These are phyloP conservation scores for Rhea pennata DNA, from an alignment of 2,113 vertebrate species.

Conservation along the genomic window DNA sequence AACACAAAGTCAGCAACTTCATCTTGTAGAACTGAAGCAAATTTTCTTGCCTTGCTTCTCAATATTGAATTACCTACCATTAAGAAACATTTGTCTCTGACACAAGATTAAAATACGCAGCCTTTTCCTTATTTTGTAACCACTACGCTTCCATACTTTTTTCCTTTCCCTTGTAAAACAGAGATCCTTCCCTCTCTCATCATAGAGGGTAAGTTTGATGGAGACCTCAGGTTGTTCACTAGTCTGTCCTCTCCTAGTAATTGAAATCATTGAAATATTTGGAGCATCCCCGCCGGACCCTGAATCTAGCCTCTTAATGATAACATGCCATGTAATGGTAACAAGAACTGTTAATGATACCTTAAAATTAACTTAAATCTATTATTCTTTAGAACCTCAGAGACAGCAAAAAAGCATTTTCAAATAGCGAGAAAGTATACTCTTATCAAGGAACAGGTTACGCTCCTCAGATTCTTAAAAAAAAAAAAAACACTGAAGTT, in stretches of 20 bases:
- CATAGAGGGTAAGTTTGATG: background rate
- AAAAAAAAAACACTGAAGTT: background rate
- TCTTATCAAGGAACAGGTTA: background rate
- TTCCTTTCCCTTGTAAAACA: background rate
- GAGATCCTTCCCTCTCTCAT: background rate
- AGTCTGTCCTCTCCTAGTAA: background rate
- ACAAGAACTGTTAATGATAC: background rate
- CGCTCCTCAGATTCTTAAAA: background rate
- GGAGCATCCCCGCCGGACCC: background rate
- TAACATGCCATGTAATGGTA: no score
- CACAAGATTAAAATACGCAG: background rate
- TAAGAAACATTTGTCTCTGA: background rate
- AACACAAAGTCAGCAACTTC: background rate
- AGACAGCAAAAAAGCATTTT: background rate
- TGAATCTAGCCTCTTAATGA: background rate
- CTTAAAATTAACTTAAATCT: background rate
- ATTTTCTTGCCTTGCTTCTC: background rate
- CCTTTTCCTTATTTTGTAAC: background rate
- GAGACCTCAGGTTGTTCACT: background rate
- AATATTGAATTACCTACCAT: background rate
- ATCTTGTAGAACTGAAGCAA: background rate
- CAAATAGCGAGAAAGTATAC: background rate
- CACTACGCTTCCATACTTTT: background rate
- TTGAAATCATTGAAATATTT: background rate
- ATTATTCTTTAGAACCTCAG: background rate